These are phyloP conservation scores for Tenebrosternarchus preto DNA, from an alignment of 2,113 vertebrate genomes.

Conservation along the genomic window DNA sequence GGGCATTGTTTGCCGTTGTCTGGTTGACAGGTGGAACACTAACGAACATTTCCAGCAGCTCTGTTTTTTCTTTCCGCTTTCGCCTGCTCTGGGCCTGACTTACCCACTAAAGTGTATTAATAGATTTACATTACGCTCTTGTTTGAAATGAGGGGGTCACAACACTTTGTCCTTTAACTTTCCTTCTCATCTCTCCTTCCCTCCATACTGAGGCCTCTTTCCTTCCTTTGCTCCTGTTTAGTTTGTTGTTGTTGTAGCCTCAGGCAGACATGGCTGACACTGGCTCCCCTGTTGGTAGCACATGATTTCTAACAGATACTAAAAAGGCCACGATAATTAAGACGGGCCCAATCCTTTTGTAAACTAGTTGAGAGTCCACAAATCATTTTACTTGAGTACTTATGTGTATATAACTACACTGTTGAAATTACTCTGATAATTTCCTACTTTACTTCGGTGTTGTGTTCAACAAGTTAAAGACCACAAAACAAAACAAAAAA, in stretches of 20 bases:
- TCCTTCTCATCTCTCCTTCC: conserved; percentile 28
- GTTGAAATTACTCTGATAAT: too few species aligned
- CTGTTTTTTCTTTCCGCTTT: conserved; percentile 26
- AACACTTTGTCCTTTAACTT: conserved; percentile 40
- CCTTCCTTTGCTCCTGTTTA: conserved; percentile 56
- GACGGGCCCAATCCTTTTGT: background rate
- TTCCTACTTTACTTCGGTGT: too few species aligned
- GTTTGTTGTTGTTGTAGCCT: conserved; percentile 49
- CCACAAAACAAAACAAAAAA: too few species aligned
- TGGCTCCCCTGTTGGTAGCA: background rate
- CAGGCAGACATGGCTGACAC: background rate
- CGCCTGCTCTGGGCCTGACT: conserved; percentile 13
- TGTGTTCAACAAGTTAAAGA: too few species aligned
- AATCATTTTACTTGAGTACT: too few species aligned
- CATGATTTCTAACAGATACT: background rate
- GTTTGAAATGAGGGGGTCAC: conserved; percentile 36
- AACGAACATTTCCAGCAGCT: conserved; percentile 25
- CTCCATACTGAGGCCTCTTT: conserved; percentile 59
- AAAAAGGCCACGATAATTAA: background rate
- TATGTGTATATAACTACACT: too few species aligned
- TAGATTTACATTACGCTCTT: conserved; percentile 32
- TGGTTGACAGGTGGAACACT: conserved; percentile 47
- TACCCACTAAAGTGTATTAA: conserved; percentile 42
- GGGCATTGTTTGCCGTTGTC: conserved; percentile 45
- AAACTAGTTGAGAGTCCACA: too few species aligned